Base-by-base conservation (phyloP, 2,113 vertebrate species). In the Proteles cristata region DNA sequence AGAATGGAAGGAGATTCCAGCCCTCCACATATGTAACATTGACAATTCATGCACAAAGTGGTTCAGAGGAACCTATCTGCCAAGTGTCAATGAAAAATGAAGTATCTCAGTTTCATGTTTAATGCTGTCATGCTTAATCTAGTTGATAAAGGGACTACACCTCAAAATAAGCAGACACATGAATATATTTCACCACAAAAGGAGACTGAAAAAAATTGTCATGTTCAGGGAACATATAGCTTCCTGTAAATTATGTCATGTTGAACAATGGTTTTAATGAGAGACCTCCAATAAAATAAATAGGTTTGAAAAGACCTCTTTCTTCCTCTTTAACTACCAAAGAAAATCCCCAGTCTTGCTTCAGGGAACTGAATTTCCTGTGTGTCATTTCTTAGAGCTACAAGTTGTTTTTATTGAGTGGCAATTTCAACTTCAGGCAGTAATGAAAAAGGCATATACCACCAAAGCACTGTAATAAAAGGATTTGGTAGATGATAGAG, bases 281-380 rank as follows among this genome's bases (percentile, higher is more conserved):
- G 76, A 63, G 84, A 61, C 26, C 93, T 93, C 17, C 88, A 63
- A 83, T 74, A 94, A 65, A 96, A 93, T 87, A 91, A 91, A 93
- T 93, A n/a, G 39, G 58, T 97, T 97, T 97, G 94, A 79, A 96
- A 96, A 96, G 11, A 5, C 12, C 21, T 45, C 79, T 95, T 66
- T 96, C 92, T 97, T 94, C 90, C 50, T 48, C 23, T 73, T 80
- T 73, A 95, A 43, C 48, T 79, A 82, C 45, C 39, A 69, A 93
- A 61, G 73, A 69, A 95, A 94, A 97, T 87, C 82, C 55, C 87
- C 85, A 91, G 48, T 86, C n/a, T 97, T 98, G 71, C 95, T 97
- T 50, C 81, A 96, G 96, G 95, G 61, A 66, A 61, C 35, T 0
- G 11, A 68, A 91, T 97, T 98, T 98, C 71, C 93, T 69, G 28